Evolutionary conservation across 1,140 invertebrate species (phyloP).

Genomic region (Euura lappo): DNA sequence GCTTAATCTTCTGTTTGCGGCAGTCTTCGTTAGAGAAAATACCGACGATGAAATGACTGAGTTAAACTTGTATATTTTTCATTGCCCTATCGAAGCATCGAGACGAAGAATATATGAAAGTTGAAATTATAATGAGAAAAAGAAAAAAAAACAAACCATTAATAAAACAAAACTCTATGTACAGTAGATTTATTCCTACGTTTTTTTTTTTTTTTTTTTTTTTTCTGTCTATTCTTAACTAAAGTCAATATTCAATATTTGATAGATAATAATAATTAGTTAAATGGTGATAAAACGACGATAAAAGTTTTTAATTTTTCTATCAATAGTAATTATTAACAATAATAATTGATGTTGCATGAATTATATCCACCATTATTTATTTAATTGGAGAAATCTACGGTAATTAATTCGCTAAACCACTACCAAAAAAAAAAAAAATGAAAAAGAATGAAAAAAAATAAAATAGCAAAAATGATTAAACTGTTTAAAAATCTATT

Average conservation of each 20-base stretch:
- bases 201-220: no score
- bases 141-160: slow-evolving; percentile 16
- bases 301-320: slow-evolving; percentile 23
- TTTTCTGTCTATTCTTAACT: slow-evolving; percentile 34
- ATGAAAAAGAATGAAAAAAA: neutral
- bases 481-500: no score
- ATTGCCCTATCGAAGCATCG: neutral
- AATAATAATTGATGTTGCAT: neutral
- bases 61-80: no score
- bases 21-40: neutral
- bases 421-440: neutral
- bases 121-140: neutral
- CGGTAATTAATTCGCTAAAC: neutral
- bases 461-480: neutral
- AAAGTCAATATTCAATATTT: slow-evolving; percentile 44
- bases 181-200: slow-evolving; percentile 53
- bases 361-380: no score
- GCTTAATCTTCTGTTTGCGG: neutral
- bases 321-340: no score
- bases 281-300: slow-evolving; percentile 44
- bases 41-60: no score
- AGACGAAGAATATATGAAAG: slow-evolving; percentile 9
- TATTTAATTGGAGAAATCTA: no score
- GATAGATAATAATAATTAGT: slow-evolving; percentile 41
- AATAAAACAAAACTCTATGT: slow-evolving; percentile 47